Evolutionary conservation across 2,888 invertebrate genomes (phyloP), one percentile per base, ranked within the genome.

Genomic region (Salticus scenicus): DNA sequence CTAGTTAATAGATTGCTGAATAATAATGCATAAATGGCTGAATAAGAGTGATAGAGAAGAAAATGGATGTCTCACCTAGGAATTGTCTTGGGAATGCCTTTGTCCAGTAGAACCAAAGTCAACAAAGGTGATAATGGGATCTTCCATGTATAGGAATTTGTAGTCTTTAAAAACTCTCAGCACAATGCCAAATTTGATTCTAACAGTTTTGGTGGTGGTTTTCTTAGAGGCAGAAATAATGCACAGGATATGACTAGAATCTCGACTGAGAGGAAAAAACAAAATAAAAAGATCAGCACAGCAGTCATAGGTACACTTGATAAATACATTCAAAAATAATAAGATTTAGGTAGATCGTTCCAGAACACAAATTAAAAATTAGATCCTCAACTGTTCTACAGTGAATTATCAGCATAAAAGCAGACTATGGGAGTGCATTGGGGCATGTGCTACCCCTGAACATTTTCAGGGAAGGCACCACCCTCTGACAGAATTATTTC

Each of bases 101-200:
- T 86, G 87, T 33, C 89, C 88, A 30, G 88, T 88, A 24, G 89
- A 69, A 17, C 97, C 96, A 24, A 96, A 96, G 90, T 95, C 96
- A 0, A 97, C 96, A 67, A 94, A 94, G 88, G 94, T 95, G 85
- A 98, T 96, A 37, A 94, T 94, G 0, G 98, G 97, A 92, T 98
- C 97, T 85, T 95, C 95, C 17, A 96, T 96, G 91, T 97, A 98
- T 8, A 92, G 95, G 95, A 92, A 96, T 95, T 90, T 94, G 88
- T 90, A 89, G 63, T 89, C 90, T 24, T 88, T 89, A 72, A 91
- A 89, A 20, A 89, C 89, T 31, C 90, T 88, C 74, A 89, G 88
- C 90, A 95, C 96, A 79, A 94, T 94, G 89, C 96, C 96, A 91
- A 97, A 97, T 89, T 94, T 94, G 95, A 97, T 96, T 90, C 94